Evolutionary conservation across 1,140 invertebrate species (phyloP).

Genomic region (Scylla paramamosain): DNA sequence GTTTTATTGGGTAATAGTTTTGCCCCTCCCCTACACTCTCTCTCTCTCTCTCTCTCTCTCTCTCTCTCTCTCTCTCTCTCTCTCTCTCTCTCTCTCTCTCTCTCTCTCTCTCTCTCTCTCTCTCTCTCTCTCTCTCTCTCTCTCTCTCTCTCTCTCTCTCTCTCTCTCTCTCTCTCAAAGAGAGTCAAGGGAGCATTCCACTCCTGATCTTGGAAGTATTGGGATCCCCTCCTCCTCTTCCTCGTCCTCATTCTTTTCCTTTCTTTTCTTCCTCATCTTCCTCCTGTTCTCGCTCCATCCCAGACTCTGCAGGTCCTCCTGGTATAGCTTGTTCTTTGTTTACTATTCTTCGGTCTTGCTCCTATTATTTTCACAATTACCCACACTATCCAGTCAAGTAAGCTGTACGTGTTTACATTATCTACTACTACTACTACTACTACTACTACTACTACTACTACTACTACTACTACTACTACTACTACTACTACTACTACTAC

Average conservation of each 20-base stretch:
- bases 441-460: slow-evolving; percentile 23
- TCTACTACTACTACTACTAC: slow-evolving; percentile 14
- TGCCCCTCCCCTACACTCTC: neutral
- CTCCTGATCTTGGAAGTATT: neutral
- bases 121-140: slow-evolving; percentile 2
- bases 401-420: no score
- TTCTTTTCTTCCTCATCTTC: no score
- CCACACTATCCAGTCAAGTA: no score
- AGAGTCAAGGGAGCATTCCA: neutral
- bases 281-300: no score
- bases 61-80: slow-evolving; percentile 9
- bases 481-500: slow-evolving; percentile 21
- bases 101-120: neutral
- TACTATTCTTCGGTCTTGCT: no score
- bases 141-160: neutral
- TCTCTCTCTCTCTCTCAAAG: neutral
- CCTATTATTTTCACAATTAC: neutral
- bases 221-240: neutral
- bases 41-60: neutral
- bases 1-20: neutral
- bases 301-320: no score
- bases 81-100: neutral
- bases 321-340: no score
- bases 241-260: neutral
- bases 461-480: slow-evolving; percentile 9